Evolutionary conservation across 2,113 vertebrate genomes (phyloP).

Genomic region (Tretioscincus oriximinensis): DNA sequence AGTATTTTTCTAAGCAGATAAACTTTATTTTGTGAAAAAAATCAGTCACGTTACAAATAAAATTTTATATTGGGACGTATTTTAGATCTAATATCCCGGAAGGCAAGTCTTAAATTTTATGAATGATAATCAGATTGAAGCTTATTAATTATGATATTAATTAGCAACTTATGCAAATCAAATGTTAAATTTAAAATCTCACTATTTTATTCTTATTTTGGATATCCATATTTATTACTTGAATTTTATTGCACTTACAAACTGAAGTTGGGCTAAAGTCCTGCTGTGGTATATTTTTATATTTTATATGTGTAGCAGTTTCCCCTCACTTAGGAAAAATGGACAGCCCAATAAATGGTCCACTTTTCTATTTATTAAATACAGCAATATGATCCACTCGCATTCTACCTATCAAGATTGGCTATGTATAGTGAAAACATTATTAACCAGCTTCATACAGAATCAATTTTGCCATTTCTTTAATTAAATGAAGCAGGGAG

Average conservation of each 20-base stretch:
- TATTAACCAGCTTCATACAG: no score
- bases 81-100: conserved; percentile 70
- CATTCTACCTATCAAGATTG: no score
- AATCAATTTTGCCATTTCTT: no score
- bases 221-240: background rate
- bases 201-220: background rate
- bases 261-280: background rate
- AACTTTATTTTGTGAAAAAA: conserved; percentile 66
- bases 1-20: conserved; percentile 58
- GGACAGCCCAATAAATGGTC: background rate
- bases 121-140: conserved; percentile 11
- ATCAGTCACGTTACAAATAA: conserved; percentile 64
- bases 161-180: background rate
- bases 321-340: background rate
- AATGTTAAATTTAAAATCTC: background rate
- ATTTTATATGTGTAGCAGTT: background rate
- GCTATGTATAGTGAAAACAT: no score
- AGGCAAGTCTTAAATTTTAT: conserved; percentile 38
- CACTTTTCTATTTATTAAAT: background rate
- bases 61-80: conserved; percentile 71
- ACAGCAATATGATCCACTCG: background rate
- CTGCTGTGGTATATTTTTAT: background rate
- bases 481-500: background rate
- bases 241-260: background rate
- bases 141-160: conserved; percentile 1